Evolutionary conservation across 2,888 invertebrate species (phyloP).

Genomic region (Mylabris sibirica): DNA sequence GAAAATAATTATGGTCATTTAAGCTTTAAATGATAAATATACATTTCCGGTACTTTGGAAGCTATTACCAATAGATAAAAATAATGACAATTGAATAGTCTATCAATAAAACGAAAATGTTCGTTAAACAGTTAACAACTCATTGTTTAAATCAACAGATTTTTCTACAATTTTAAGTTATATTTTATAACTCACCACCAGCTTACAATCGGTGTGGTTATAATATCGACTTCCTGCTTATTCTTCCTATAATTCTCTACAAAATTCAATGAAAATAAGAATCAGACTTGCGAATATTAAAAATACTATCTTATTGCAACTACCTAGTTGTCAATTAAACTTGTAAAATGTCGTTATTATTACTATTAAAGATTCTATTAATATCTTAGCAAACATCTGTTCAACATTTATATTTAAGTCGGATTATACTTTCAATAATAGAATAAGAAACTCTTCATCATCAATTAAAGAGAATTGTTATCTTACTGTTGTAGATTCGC

Average conservation of each 20-base stretch:
- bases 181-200: background rate
- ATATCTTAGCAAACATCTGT: background rate
- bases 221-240: background rate
- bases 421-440: background rate
- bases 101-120: background rate
- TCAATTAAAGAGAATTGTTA: background rate
- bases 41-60: background rate
- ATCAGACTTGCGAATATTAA: background rate
- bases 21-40: background rate
- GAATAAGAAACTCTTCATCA: no score
- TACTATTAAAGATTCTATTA: background rate
- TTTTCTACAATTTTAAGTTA: background rate
- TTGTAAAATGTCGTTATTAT: background rate
- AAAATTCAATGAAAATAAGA: background rate
- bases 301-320: background rate
- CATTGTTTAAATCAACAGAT: background rate
- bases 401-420: background rate
- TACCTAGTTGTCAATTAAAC: conserved; percentile 1
- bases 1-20: no score
- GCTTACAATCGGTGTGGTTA: background rate
- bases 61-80: background rate
- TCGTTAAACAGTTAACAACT: background rate
- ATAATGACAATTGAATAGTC: background rate
- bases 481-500: background rate
- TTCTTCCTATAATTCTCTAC: background rate